Conservation (phyloP, 2,888 invertebrate species). For the Clepsis dumicolana region DNA sequence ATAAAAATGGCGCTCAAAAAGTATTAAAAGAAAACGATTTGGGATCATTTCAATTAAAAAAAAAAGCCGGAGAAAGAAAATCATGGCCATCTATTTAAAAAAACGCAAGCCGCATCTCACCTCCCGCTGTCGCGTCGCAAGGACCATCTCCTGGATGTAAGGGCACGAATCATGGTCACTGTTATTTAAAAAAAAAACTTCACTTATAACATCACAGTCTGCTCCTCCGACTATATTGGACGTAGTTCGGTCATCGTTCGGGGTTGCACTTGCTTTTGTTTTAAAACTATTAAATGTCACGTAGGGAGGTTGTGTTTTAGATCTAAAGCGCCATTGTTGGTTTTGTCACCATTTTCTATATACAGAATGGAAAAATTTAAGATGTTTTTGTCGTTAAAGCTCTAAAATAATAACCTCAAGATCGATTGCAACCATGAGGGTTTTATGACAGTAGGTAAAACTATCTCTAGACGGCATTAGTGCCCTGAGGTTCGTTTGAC, state of each 20-base stretch:
- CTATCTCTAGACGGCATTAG: too few relatives aligned
- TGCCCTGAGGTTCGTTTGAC: too few relatives aligned
- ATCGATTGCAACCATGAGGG: neutral
- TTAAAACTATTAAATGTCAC: conserved; percentile 15
- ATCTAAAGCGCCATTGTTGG: neutral
- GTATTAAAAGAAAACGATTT: neutral
- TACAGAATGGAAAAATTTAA: neutral
- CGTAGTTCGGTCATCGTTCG: conserved; percentile 33
- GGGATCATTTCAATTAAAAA: neutral
- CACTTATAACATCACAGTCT: conserved; percentile 49
- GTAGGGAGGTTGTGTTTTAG: neutral
- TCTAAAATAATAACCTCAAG: neutral
- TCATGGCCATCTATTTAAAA: neutral
- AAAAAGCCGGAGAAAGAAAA: neutral
- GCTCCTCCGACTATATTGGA: neutral
- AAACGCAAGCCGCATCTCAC: conserved; percentile 59
- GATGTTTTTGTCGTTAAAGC: neutral
- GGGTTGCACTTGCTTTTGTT: conserved; percentile 39
- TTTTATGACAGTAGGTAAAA: too few relatives aligned
- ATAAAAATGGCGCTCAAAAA: neutral
- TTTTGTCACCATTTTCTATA: neutral
- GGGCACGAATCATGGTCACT: conserved; percentile 71
- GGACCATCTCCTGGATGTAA: conserved; percentile 81
- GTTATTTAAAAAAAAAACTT: conserved; percentile 48
- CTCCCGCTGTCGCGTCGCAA: conserved; percentile 80